A percentile compares a stretch with the other conserved stretches of the same genome.
Evolutionary conservation across 1,140 invertebrate species (phyloP).

Genomic region (Drosophila ficusphila): DNA sequence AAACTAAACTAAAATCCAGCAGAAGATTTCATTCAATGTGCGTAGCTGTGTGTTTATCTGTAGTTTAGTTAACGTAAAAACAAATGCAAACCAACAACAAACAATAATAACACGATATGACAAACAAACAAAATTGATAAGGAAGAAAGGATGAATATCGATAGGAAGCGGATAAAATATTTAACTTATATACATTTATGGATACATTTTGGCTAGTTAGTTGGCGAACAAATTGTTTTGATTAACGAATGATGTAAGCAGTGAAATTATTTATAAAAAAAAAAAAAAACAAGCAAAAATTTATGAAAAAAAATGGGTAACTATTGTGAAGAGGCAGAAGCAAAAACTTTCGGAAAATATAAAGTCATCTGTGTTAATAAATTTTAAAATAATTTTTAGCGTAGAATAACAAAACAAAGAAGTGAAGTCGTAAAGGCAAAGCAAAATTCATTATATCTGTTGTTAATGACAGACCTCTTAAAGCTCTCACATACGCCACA

Average conservation of each 20-base stretch:
- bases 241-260: constrained; percentile 35
- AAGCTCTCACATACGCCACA: constrained; percentile 28
- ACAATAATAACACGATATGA: constrained; percentile 35
- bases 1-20: constrained; percentile 44
- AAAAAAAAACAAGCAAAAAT: constrained; percentile 29
- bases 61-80: constrained; percentile 55
- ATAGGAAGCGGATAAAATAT: constrained; percentile 12
- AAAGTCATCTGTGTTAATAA: constrained; percentile 84
- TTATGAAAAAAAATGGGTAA: constrained; percentile 50
- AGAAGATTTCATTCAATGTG: constrained; percentile 48
- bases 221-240: constrained; percentile 53
- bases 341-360: constrained; percentile 73
- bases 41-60: constrained; percentile 50
- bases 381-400: constrained; percentile 82
- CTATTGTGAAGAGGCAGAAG: constrained; percentile 33
- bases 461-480: constrained; percentile 23
- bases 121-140: constrained; percentile 31
- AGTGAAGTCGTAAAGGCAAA: constrained; percentile 41
- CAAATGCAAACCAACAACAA: constrained; percentile 10
- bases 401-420: constrained; percentile 66
- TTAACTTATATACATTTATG: constrained; percentile 22
- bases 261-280: constrained; percentile 49
- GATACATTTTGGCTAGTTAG: constrained; percentile 41
- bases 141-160: constrained; percentile 12
- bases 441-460: constrained; percentile 28